Base-by-base conservation (phyloP, 2,888 invertebrate species). In the Parasteatoda lunata region DNA sequence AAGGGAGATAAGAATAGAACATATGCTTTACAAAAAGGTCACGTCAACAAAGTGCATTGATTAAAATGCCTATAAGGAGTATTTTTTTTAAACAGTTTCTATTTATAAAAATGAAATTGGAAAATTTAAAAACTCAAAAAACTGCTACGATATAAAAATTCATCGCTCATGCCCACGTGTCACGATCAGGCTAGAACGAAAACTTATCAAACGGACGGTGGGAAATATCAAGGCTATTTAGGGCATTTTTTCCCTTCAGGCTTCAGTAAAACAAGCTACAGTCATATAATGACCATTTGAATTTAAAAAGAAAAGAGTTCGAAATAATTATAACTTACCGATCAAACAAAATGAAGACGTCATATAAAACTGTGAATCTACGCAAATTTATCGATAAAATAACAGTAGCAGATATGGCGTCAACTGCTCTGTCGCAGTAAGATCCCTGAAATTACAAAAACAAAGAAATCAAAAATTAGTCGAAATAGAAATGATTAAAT, bases 341-440 rank as follows among this genome's bases (percentile, higher is more conserved):
- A 94, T 95, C 94, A 94, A 95, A 95, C 95, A 96, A 96, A 95
- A 96, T 96, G 96, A 96, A 96, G 96, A 89, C 89, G 89, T 96
- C 97, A 97, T 97, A 97, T 97, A 97, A 97, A 96, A 96, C 77
- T 89, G 88, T 84, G 77, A 73, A 84, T 80, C 88, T 80, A 88
- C 84, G 88, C 84, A 84, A 30, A 78, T 88, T 84, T 84, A 84
- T 88, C 81, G 84, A 84, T 72, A 88, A 84, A 88, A 88, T 84
- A 84, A 69, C 73, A 77, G 79, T 68, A 70, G 73, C 70, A 81
- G 82, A 84, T 84, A 78, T 80, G 84, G 84, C 84, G 83, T 73
- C 80, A 81, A 88, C 83, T 80, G 87, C 87, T 64, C 71, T 79
- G 76, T 81, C 73, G 87, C 83, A 88, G 77, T 70, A 75, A 79